phyloP scores from a whole-genome alignment of 1,140 invertebrate genomes.

The Magallana gigas region DNA sequence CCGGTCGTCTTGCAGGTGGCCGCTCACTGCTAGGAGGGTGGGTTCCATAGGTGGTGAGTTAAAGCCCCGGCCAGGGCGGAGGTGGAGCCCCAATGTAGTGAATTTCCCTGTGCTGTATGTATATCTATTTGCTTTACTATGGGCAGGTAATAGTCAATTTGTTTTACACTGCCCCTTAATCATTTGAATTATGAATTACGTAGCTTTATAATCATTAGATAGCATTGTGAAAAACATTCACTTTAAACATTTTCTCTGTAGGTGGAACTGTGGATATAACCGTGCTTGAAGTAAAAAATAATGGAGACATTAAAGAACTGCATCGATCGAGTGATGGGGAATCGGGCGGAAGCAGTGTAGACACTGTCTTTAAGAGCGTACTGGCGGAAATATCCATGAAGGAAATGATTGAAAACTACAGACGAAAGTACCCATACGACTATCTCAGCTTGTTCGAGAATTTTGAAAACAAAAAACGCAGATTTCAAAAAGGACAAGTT shows the following conservation, averaged over 20 bases:
- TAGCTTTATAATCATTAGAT: no score
- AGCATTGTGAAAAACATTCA: no score
- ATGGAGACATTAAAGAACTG: constrained; percentile 80
- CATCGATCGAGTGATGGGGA: constrained; percentile 82
- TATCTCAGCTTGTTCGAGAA: constrained; percentile 48
- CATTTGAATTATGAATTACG: no score
- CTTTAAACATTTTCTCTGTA: not conserved
- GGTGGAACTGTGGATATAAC: constrained; percentile 84
- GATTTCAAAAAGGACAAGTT: not conserved
- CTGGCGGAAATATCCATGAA: constrained; percentile 41
- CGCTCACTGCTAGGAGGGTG: no score
- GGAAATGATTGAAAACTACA: constrained; percentile 38
- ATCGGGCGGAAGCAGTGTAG: constrained; percentile 79
- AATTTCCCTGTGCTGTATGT: no score
- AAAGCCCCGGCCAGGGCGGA: no score
- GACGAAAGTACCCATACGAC: constrained; percentile 17
- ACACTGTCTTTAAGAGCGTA: constrained; percentile 43
- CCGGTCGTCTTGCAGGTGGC: no score
- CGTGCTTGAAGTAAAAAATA: constrained; percentile 81
- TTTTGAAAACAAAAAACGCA: constrained; percentile 57
- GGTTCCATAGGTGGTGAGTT: no score
- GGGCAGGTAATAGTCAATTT: no score
- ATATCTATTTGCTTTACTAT: no score
- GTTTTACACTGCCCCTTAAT: no score
- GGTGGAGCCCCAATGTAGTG: no score